Evolutionary conservation across 2,797 vertebrate genomes (phyloP).

Genomic region (Simalia tracyae): DNA sequence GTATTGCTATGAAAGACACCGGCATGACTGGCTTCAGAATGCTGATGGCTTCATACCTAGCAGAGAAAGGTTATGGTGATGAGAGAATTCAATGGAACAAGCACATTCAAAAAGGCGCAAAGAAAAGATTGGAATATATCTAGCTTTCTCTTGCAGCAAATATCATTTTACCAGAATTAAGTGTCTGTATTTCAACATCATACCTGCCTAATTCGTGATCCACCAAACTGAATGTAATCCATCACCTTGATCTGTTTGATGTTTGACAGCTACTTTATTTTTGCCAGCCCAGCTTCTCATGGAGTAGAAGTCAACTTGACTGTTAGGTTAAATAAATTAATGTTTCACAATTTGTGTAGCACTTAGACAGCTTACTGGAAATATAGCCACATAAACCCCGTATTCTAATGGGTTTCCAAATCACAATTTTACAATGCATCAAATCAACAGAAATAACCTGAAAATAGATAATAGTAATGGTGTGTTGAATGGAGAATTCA

Average conservation of each 20-base stretch:
- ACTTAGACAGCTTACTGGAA: background rate
- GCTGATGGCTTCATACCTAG: slow-evolving; percentile 51
- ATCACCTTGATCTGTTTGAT: background rate
- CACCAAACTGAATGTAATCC: background rate
- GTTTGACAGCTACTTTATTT: background rate
- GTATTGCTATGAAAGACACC: slow-evolving; percentile 65
- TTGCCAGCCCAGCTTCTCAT: background rate
- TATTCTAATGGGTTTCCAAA: background rate
- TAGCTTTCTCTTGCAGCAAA: background rate
- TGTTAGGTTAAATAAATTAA: background rate
- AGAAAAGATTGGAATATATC: background rate
- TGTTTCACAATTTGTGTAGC: background rate
- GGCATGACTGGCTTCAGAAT: slow-evolving; percentile 56
- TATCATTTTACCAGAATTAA: slow-evolving; percentile 20
- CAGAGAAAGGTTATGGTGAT: slow-evolving; percentile 39
- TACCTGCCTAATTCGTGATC: background rate
- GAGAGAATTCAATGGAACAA: slow-evolving; percentile 8
- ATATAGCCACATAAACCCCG: background rate
- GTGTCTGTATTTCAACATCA: background rate
- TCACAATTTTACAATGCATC: background rate
- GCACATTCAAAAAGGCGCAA: slow-evolving; percentile 1
- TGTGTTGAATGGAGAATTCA: background rate
- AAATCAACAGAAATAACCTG: background rate
- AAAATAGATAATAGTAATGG: background rate
- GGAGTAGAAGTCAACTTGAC: background rate